These are phyloP conservation scores for Telmatochromis brachygnathus DNA, from an alignment of 2,113 vertebrate genomes.

Conservation along the genomic window DNA sequence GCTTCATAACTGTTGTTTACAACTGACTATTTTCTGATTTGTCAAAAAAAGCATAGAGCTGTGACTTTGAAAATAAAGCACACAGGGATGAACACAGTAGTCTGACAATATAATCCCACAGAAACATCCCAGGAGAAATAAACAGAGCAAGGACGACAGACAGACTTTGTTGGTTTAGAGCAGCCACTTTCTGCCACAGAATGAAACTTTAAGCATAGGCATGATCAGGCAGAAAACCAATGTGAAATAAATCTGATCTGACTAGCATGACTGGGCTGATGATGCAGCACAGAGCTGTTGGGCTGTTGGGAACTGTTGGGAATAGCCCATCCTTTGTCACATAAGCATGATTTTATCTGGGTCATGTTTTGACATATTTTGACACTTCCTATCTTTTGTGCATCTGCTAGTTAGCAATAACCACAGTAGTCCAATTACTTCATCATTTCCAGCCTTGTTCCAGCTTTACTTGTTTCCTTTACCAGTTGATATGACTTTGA, in stretches of 20 bases:
- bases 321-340: neutral
- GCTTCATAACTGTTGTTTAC: neutral
- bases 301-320: neutral
- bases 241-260: neutral
- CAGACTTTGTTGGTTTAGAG: neutral
- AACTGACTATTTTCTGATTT: neutral
- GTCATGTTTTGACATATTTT: neutral
- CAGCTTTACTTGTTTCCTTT: neutral
- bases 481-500: neutral
- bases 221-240: neutral
- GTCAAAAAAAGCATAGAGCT: neutral
- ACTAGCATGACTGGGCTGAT: neutral
- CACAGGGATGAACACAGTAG: conserved; percentile 11
- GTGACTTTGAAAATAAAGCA: conserved; percentile 17
- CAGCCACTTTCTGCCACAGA: neutral
- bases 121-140: conserved; percentile 19
- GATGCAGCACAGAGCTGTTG: neutral
- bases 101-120: conserved; percentile 25
- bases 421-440: neutral
- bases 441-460: neutral
- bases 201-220: neutral
- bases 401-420: neutral
- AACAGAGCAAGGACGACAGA: neutral
- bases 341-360: neutral
- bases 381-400: neutral